Evolutionary conservation across 2,113 vertebrate species (phyloP), one percentile per base, ranked within the genome.

Genomic region (Podiceps cristatus): DNA sequence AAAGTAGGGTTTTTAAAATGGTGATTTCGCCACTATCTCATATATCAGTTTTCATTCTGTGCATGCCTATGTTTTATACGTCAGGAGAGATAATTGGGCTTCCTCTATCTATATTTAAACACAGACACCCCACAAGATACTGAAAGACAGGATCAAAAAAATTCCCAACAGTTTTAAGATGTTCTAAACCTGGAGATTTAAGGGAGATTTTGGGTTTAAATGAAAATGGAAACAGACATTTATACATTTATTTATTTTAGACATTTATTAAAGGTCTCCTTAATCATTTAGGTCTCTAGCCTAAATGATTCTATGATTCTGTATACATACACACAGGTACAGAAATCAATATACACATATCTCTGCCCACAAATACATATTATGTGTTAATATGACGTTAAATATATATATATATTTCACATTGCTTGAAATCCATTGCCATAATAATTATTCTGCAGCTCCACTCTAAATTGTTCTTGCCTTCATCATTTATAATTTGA

Each of bases 1-100:
- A 33, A 86, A 55, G 4, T 23, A 23, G 1, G 1, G 7, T 1
- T 1, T 40, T 78, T 52, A 1, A 80, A 78, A n/a, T 5, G 0
- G 2, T 47, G 11, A 47, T 77, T 80, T 66, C 10, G 33, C 5
- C 3, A 19, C 33, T 74, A 74, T 15, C 8, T 94, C 17, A 23
- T 29, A 1, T 14, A 37, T 71, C 18, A 22, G 7, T 73, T 91
- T 55, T 87, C 40, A 44, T 82, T 78, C 64, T 29, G 10, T 47
- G 13, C 2, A 1, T 88, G 49, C 5, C 27, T 56, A 4, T 55
- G 5, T 17, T 91, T 74, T 40, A 69, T 16, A 55, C 8, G 40
- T 17, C 52, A 59, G 84, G 12, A 78, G 47, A 75, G 10, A 63
- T 3, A 74, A 52, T 40, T 71, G 59, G 56, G 11, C 40, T 88